A percentile compares a stretch with the other conserved stretches of the same genome.
Evolutionary conservation across 2,888 invertebrate genomes (phyloP).

Genomic region (Branchipolynoe longqiensis): DNA sequence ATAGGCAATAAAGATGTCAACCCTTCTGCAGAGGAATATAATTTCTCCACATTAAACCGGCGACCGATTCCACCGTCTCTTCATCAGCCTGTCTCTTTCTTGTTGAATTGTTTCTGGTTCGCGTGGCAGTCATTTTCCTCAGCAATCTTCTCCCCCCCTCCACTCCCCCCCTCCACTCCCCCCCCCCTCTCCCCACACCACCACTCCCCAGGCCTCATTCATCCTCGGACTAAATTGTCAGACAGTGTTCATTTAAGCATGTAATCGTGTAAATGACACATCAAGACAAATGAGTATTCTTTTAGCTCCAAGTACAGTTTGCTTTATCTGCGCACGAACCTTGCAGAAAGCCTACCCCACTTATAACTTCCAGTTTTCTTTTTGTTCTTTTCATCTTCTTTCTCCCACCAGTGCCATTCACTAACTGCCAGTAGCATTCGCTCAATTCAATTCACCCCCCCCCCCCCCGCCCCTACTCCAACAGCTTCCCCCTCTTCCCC

Average conservation of each 20-base stretch:
- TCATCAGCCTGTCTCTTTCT: slow-evolving; percentile 45
- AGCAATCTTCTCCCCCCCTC: too few relatives aligned
- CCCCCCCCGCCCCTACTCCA: neutral
- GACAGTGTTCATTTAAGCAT: slow-evolving; percentile 50
- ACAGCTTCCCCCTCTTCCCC: neutral
- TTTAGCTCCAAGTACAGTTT: slow-evolving; percentile 48
- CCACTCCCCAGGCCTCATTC: too few relatives aligned
- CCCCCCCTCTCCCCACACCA: too few relatives aligned
- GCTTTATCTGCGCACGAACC: slow-evolving; percentile 43
- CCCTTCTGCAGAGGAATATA: slow-evolving; percentile 52
- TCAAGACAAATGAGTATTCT: slow-evolving; percentile 56
- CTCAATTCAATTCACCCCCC: slow-evolving; percentile 20
- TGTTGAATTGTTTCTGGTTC: slow-evolving; percentile 42
- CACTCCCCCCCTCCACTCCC: too few relatives aligned
- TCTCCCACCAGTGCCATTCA: too few relatives aligned
- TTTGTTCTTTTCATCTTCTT: neutral
- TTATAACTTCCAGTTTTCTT: neutral
- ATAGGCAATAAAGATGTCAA: slow-evolving; percentile 56
- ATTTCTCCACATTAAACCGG: slow-evolving; percentile 47
- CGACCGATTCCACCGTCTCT: slow-evolving; percentile 56
- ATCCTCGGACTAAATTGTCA: slow-evolving; percentile 41
- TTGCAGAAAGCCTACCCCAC: slow-evolving; percentile 10
- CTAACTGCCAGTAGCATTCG: slow-evolving; percentile 43
- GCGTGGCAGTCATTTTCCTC: slow-evolving; percentile 49
- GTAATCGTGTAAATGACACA: slow-evolving; percentile 56